These are phyloP conservation scores for Epistrophella euchroma DNA, from an alignment of 2,888 invertebrate genomes.

Conservation along the genomic window DNA sequence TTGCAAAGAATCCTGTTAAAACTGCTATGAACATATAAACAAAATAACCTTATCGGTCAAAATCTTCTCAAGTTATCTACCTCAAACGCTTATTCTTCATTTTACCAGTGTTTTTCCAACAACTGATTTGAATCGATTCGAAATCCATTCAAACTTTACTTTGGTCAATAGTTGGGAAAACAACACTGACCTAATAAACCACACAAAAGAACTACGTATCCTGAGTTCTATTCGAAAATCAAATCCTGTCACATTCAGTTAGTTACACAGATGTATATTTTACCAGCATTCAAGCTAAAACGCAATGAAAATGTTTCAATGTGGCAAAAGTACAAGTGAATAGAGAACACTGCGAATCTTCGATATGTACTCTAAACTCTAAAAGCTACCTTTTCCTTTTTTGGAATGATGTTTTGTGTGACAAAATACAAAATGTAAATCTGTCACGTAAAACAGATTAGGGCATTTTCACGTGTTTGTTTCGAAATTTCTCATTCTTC, in stretches of 20 bases:
- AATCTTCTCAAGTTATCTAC: not conserved
- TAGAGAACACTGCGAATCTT: not conserved
- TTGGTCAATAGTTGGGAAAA: conserved; percentile 10
- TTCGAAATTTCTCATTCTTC: not conserved
- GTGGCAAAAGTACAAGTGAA: not conserved
- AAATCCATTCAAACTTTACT: conserved; percentile 42
- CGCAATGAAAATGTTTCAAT: conserved; percentile 43
- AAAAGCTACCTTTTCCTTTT: conserved; percentile 14
- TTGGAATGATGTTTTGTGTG: conserved; percentile 33
- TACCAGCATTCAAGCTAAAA: conserved; percentile 17
- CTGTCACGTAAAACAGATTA: conserved; percentile 66
- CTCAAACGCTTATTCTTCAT: not conserved
- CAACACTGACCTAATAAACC: conserved; percentile 47
- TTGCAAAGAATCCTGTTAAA: too few relatives aligned
- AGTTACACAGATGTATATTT: conserved; percentile 27
- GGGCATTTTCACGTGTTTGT: conserved; percentile 54
- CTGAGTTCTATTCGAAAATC: conserved; percentile 1
- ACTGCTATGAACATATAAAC: not conserved
- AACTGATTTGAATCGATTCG: conserved; percentile 54
- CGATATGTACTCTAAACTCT: not conserved
- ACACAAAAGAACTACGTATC: not conserved
- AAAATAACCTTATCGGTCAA: not conserved
- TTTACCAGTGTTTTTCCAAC: not conserved
- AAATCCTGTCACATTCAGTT: conserved; percentile 49
- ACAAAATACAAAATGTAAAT: conserved; percentile 59